Percentiles rank a stretch among this genome's conserved stretches.
Evolutionary conservation across 2,888 invertebrate genomes (phyloP).

Genomic region (Slavum lentiscoides): DNA sequence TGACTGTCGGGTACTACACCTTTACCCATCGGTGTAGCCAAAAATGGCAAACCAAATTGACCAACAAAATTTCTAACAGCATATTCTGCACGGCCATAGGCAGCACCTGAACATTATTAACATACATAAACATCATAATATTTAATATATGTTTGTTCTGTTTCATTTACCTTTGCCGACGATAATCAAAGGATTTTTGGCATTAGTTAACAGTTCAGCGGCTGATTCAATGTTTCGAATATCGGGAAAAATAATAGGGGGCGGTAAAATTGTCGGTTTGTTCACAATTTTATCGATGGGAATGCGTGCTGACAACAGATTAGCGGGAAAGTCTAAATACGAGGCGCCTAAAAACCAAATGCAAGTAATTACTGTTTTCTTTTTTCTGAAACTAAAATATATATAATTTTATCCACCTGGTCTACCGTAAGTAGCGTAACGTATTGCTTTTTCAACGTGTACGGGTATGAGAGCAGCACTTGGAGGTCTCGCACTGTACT

Average conservation of each 20-base stretch:
- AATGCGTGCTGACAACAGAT: conserved; percentile 65
- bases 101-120: conserved; percentile 68
- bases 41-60: conserved; percentile 78
- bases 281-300: not conserved
- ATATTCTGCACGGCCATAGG: conserved; percentile 78
- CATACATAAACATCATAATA: too few relatives aligned
- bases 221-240: conserved; percentile 72
- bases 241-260: conserved; percentile 73
- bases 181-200: conserved; percentile 83
- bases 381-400: not conserved
- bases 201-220: conserved; percentile 69
- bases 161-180: conserved; percentile 74
- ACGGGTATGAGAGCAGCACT: conserved; percentile 79
- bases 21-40: conserved; percentile 93
- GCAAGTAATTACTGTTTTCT: too few relatives aligned
- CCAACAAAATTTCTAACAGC: conserved; percentile 72
- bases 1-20: conserved; percentile 61
- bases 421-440: conserved; percentile 80
- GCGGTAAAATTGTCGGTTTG: conserved; percentile 61
- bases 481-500: conserved; percentile 87
- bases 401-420: conserved; percentile 68
- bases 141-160: not conserved
- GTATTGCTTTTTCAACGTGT: conserved; percentile 89
- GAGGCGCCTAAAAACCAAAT: conserved; percentile 64
- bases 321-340: conserved; percentile 91